Evolutionary conservation across 2,113 vertebrate genomes (phyloP), one percentile per base, ranked within the genome.

Genomic region (Chloroceryle aenea): DNA sequence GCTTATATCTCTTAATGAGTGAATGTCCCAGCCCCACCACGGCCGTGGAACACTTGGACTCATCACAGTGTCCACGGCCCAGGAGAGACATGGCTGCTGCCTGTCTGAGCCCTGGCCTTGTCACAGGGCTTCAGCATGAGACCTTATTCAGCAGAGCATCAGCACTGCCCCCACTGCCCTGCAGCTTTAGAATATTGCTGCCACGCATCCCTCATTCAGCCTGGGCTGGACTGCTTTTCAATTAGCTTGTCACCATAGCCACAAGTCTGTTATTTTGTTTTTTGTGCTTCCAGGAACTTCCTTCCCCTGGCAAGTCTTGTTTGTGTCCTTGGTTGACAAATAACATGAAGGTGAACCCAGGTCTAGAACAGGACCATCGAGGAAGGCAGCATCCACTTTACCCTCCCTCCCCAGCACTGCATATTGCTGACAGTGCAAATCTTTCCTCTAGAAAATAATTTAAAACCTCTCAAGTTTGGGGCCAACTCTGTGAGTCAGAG

Each of bases 51-150:
- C 45, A 53, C 1, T 1, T 36, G 29, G 14, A 12, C 6, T 87
- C 6, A 0, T 9, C 14, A 21, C 1, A 0, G 18, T 25, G 26
- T 16, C 53, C 3, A 0, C 26, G 27, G 34, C 15, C 4, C 34
- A 38, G 52, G 13, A 75, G 5, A 63, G 4, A 63, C 8, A 14
- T 53, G 10, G 7, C 7, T 0, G 0, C 9, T 69, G 25, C 3
- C 0, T 0, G 1, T 29, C 19, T 50, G 66, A 85, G 38, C 26
- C 62, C 43, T 56, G 6, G 9, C 2, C 34, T 55, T 0, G 0
- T 47, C 42, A 47, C 15, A 20, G 32, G 22, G 7, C 42, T 82
- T 50, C 22, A 58, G 2, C 8, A n/a, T 2, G 8, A 42, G 56
- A 34, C 47, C 8, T 69, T 21, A 17, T 1, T 36, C n/a, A n/a